These are phyloP conservation scores for Phrynocephalus vlangalii DNA, from an alignment of 2,797 vertebrate genomes.

Conservation along the genomic window DNA sequence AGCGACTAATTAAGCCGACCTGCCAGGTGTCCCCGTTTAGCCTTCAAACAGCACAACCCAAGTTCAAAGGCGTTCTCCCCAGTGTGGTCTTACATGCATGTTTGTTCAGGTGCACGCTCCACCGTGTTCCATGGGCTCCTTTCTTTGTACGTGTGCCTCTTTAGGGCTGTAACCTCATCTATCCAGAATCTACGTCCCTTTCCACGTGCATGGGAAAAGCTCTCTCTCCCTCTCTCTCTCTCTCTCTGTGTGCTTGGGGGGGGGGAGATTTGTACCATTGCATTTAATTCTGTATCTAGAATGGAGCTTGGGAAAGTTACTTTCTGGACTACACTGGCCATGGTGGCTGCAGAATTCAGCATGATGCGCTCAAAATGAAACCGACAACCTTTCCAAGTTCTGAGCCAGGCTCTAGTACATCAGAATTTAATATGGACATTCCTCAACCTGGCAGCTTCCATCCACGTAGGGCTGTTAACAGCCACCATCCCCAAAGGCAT, in stretches of 20 bases:
- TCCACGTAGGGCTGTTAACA: too few relatives aligned
- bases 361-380: too few relatives aligned
- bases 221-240: neutral
- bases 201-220: too few relatives aligned
- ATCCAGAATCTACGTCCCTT: too few relatives aligned
- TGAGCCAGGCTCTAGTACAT: too few relatives aligned
- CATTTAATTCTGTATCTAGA: neutral
- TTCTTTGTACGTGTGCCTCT: neutral
- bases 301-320: neutral
- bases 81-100: neutral
- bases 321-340: too few relatives aligned
- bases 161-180: neutral
- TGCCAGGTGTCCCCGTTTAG: neutral
- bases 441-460: too few relatives aligned
- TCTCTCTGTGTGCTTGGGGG: neutral
- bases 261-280: too few relatives aligned
- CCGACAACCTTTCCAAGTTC: too few relatives aligned
- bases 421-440: too few relatives aligned
- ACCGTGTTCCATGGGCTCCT: neutral
- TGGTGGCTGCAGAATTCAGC: too few relatives aligned
- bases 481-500: too few relatives aligned
- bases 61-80: neutral
- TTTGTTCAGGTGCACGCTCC: neutral
- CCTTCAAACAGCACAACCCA: neutral
- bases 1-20: neutral